Base-by-base conservation (phyloP, 2,797 vertebrate species). In the Champsocephalus esox region DNA sequence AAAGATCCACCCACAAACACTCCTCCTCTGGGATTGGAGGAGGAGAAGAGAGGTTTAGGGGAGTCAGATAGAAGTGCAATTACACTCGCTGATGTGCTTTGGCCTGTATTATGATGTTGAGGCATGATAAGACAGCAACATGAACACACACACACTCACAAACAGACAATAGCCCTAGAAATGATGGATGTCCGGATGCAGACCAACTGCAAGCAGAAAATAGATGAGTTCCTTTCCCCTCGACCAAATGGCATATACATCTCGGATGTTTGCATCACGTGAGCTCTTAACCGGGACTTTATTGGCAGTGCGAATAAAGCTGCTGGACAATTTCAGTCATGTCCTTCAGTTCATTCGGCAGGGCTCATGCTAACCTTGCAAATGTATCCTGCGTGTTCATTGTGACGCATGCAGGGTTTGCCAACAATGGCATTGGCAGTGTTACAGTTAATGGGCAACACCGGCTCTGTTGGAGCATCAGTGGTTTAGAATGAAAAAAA, bases 71-170 rank as follows among this genome's bases (percentile, higher is more conserved):
- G 89, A 86, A 87, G 89, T 79, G 84, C 87, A 92, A 91, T 94
- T 91, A 91, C 87, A 87, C 89, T 88, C 45, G 48, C 88, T 88
- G 91, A 91, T 90, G 90, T 91, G 84, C 90, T 89, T 85, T 90
- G 88, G 87, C 88, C 89, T 79, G 83, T 88, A 93, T 93, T 89
- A 91, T 86, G 91, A 92, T 89, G 84, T 56, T 77, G 77, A 83
- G 70, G 66, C 52, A 67, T 67, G 88, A 92, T 92, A 93, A 90
- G 81, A 79, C 34, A 45, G 76, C 43, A 24, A 66, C 58, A 61
- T 1, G 12, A 56, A 67, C 75, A 80, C 61, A 73, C 43, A 69
- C 61, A 61, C 61, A 48, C 32, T 49, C 5, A 59, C n/a, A 54
- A 44, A 61, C 49, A 82, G 79, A 91, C 86, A 91, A 92, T 81